Base-by-base conservation (phyloP, 1,140 invertebrate genomes). In the Hylyphantes graminicola region DNA sequence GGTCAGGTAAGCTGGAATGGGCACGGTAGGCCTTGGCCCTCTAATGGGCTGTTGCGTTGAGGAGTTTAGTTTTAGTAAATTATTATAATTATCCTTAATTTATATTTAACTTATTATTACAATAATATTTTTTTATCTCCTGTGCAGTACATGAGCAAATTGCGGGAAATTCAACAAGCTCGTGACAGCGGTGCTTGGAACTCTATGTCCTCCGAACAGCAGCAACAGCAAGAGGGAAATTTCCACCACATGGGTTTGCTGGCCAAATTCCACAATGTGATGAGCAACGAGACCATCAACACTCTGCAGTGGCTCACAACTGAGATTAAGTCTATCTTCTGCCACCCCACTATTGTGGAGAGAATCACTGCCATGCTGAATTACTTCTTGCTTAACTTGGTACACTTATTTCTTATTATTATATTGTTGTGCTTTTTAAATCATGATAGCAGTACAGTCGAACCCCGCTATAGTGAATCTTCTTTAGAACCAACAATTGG, bases 351-450 rank as follows among this genome's bases (percentile, higher is more conserved):
- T 11, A 94, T 99, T 92, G 96, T 98, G 0, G 96, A 98, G 89
- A 92, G 97, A 48, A 94, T 98, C 73, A 96, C 96, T 7, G 92
- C 94, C 13, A 98, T 98, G 97, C 92, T 99, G 35, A 99, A 98
- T 90, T 98, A 98, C 90, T 97, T 99, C 88, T 90, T 99, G 9
- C 89, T 95, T 19, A 93, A 97, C 90, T 91, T 99, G 68, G 96
- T 97, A 65, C 95, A 96, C 48, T n/a, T 48, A 51, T 2, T 61
- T 61, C 19, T 72, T 61, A 57, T 59, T 65, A 48, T 48, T 57
- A 59, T 59, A 59, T n/a, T 57, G 55, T 11, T 57, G 55, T 57
- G 15, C 10, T 57, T n/a, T n/a, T n/a, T n/a, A n/a, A n/a, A n/a
- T n/a, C n/a, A n/a, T n/a, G n/a, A n/a, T n/a, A n/a, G n/a, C n/a